Evolutionary conservation across 1,140 invertebrate genomes (phyloP).

Genomic region (Harpegnathos saltator): DNA sequence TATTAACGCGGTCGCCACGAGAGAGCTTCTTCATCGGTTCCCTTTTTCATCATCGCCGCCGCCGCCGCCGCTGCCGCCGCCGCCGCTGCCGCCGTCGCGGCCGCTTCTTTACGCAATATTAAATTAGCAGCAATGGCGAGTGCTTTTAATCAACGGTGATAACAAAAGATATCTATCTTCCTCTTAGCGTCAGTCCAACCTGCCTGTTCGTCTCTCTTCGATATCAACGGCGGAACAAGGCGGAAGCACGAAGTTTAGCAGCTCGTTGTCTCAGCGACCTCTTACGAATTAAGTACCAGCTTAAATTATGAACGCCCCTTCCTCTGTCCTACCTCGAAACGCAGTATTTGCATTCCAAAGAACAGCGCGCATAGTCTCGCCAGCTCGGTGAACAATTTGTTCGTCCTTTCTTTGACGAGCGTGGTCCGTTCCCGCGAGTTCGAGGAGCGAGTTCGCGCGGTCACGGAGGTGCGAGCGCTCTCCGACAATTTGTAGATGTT

Average conservation of each 20-base stretch:
- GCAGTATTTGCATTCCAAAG: constrained; percentile 67
- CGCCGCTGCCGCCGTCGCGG: not conserved
- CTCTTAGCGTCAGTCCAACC: not conserved
- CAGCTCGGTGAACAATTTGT: constrained; percentile 67
- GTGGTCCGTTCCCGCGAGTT: constrained; percentile 3
- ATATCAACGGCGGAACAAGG: constrained; percentile 29
- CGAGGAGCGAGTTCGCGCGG: constrained; percentile 8
- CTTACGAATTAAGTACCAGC: constrained; percentile 48
- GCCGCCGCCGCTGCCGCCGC: not conserved
- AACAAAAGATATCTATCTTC: constrained; percentile 21
- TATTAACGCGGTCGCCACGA: not conserved
- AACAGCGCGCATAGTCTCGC: constrained; percentile 12
- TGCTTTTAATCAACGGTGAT: constrained; percentile 32
- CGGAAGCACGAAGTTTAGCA: constrained; percentile 43
- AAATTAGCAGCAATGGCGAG: constrained; percentile 37
- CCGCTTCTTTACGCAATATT: constrained; percentile 24
- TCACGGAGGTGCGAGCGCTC: not conserved
- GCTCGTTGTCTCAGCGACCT: constrained; percentile 40
- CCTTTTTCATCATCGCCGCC: not conserved
- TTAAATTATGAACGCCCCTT: constrained; percentile 30
- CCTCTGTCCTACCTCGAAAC: constrained; percentile 10
- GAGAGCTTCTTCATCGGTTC: not conserved
- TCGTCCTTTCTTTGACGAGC: constrained; percentile 48
- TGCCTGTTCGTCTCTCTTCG: constrained; percentile 7
- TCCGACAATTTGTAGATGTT: constrained; percentile 25